Base-by-base conservation (phyloP, 2,888 invertebrate genomes). In the Mechanitis mazaeus region DNA sequence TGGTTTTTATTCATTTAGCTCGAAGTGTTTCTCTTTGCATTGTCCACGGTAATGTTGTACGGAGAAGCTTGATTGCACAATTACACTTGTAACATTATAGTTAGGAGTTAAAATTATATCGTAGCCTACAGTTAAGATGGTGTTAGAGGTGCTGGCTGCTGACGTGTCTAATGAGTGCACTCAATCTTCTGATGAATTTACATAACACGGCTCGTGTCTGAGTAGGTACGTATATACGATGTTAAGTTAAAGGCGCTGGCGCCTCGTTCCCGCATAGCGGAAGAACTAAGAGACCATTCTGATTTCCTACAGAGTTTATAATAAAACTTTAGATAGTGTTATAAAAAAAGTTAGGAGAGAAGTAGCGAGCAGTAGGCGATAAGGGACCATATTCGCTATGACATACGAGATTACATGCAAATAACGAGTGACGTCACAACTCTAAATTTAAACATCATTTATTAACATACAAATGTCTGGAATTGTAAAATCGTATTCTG, bases 51-150 rank as follows among this genome's bases (percentile, higher is more conserved):
- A 60, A 66, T 60, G 61, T 57, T 58, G 56, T 62, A 66, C 60
- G 33, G 64, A 64, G 59, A 57, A 54, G 64, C 64, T 64, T 85
- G 74, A 83, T 81, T 87, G 88, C 89, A 89, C 88, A 87, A 87
- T 85, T 83, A 85, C 84, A 86, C 81, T 80, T 75, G 78, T 50
- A 50, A 50, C 50, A 82, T 82, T 78, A 84, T 86, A 87, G 86
- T 84, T 87, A 87, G 87, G 86, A 80, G 76, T 81, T 84, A 82
- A 81, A 87, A 85, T 85, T 85, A 83, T 85, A 81, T 83, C 79
- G 78, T 85, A 84, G 81, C 79, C 71, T 85, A 83, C 77, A 71
- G 78, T 79, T 77, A 77, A 76, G 65, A 77, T 75, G 72, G 76
- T 72, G 71, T 72, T 65, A 70, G 76, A 75, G 74, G 74, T 75